Evolutionary conservation across 1,140 invertebrate genomes (phyloP).

Genomic region (Drosophila santomea): DNA sequence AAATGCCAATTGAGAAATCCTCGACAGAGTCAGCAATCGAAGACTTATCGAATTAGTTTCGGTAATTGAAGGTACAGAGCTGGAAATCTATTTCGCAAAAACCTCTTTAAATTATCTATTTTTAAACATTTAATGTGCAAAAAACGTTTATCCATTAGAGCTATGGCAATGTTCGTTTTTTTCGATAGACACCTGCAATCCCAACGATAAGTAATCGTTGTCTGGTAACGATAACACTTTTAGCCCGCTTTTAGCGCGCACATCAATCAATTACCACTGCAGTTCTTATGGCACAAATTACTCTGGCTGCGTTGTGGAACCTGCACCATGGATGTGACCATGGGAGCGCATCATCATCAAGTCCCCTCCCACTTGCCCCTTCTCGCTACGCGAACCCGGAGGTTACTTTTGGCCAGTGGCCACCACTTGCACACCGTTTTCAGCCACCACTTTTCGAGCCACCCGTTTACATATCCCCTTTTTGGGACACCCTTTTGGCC

Average conservation of each 20-base stretch:
- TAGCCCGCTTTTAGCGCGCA: not conserved
- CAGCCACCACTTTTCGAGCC: constrained; percentile 5
- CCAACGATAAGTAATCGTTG: constrained; percentile 35
- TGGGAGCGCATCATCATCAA: constrained; percentile 10
- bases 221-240: constrained; percentile 24
- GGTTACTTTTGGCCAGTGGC: constrained; percentile 10
- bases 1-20: constrained; percentile 46
- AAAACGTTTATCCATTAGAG: not conserved
- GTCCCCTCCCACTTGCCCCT: not conserved
- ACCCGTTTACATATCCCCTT: not conserved
- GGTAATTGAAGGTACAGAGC: constrained; percentile 22
- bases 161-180: not conserved
- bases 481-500: not conserved
- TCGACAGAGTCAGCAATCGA: constrained; percentile 41
- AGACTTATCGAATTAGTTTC: constrained; percentile 44
- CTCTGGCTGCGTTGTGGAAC: constrained; percentile 21
- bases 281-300: constrained; percentile 30
- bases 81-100: constrained; percentile 18
- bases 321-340: constrained; percentile 25
- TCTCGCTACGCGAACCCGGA: not conserved
- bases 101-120: not conserved
- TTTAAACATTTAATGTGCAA: too few species aligned
- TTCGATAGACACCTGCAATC: not conserved
- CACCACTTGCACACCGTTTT: constrained; percentile 18
- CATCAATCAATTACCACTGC: constrained; percentile 38